These are phyloP conservation scores for Bombyx huttoni DNA, from an alignment of 2,888 invertebrate species.

Conservation along the genomic window DNA sequence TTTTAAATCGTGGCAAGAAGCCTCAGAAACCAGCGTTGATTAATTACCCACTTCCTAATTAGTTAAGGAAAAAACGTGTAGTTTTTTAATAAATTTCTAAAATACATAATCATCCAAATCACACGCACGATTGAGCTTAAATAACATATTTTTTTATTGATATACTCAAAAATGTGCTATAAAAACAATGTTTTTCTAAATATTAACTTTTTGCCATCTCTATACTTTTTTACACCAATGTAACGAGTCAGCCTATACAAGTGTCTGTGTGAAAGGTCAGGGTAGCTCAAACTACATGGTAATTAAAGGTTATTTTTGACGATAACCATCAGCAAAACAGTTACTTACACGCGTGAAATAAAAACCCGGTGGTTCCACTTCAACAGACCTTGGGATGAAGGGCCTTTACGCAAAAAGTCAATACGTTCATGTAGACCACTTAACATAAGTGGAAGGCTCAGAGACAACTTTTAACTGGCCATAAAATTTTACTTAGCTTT, in stretches of 20 bases:
- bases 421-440: conserved; percentile 28
- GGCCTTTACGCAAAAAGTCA: conserved; percentile 53
- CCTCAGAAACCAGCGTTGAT: too few species aligned
- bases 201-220: conserved; percentile 19
- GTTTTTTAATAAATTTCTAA: too few species aligned
- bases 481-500: neutral
- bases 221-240: conserved; percentile 33
- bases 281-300: conserved; percentile 64
- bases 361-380: conserved; percentile 54
- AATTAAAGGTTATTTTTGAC: conserved; percentile 72
- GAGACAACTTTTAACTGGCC: conserved; percentile 10
- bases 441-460: conserved; percentile 19
- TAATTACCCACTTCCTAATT: too few species aligned
- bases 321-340: conserved; percentile 70
- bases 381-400: conserved; percentile 42
- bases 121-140: neutral
- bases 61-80: too few species aligned
- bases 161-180: neutral
- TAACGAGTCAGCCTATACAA: conserved; percentile 32
- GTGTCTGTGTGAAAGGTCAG: conserved; percentile 63
- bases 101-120: neutral
- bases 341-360: conserved; percentile 60
- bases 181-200: neutral
- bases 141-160: neutral
- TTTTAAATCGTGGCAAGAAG: too few species aligned